Evolutionary conservation across 2,797 vertebrate genomes (phyloP), one percentile per base, ranked within the genome.

Genomic region (Pogonophryne albipinna): DNA sequence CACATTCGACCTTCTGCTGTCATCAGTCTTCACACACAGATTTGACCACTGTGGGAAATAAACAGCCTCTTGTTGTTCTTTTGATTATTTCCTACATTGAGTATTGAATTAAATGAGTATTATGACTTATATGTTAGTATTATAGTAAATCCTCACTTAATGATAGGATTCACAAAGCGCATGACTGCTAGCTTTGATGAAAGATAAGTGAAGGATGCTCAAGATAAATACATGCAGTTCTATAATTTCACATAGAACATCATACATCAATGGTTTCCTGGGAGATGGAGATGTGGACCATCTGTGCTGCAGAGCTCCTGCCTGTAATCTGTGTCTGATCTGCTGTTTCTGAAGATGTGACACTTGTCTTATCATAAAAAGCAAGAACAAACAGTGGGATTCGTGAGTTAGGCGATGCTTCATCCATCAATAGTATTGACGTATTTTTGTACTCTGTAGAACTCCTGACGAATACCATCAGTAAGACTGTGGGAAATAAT

Each of bases 1-100:
- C 46, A 34, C 31, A 19, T 63, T 65, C 81, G 75, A 81, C 81
- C 75, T 88, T 84, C 71, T 55, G 17, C 4, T 62, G 52, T 78
- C 65, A 80, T 80, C 82, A 38, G 66, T 63, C 23, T 4, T 55
- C 34, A 41, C 46, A 66, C 15, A 34, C 8, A 59, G n/a, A 31
- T 69, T 77, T 38, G 9, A 62, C 47, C 47, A 20, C n/a, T 71
- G 12, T 44, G 13, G 58, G 19, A 57, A 65, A 74, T 41, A n/a
- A 59, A 53, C 4, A 44, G 20, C 17, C 71, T 38, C 10, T 31
- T 50, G 6, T 53, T 68, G 15, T 31, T 61, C 42, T 51, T 62
- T 38, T 50, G 19, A 41, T 53, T 60, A 2, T 9, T 38, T 9
- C 34, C 34, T 38, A 38, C 34, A 38, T 38, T 38, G 34, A 38